Evolutionary conservation across 1,140 invertebrate species (phyloP).

Genomic region (Meteorus sp.): DNA sequence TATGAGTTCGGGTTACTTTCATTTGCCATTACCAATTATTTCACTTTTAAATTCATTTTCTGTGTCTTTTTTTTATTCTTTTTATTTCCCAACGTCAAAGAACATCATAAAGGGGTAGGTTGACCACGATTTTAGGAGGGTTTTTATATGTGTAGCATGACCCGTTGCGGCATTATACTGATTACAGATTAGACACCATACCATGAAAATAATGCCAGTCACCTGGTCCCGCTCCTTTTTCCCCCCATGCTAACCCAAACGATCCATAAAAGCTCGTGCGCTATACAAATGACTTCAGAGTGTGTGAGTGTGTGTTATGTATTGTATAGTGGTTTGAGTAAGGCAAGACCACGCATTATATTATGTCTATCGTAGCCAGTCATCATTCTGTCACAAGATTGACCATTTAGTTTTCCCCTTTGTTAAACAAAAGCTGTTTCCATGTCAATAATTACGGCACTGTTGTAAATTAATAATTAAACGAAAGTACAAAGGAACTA

Average conservation of each 20-base stretch:
- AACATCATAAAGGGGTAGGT: conserved; percentile 6
- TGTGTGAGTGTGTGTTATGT: too few relatives aligned
- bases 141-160: conserved; percentile 38
- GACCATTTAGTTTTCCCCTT: conserved; percentile 1
- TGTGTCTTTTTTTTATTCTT: background rate
- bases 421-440: conserved; percentile 24
- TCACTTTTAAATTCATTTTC: background rate
- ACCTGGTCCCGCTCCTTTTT: conserved; percentile 29
- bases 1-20: too few relatives aligned
- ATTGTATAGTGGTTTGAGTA: conserved; percentile 16
- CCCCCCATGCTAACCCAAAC: conserved; percentile 20
- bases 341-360: conserved; percentile 11
- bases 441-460: conserved; percentile 13
- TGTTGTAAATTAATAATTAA: conserved; percentile 4
- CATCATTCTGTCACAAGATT: conserved; percentile 25
- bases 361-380: conserved; percentile 22
- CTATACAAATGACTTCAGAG: too few relatives aligned
- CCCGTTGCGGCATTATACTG: conserved; percentile 40
- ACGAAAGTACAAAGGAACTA: too few relatives aligned
- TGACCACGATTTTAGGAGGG: conserved; percentile 12
- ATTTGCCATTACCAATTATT: background rate
- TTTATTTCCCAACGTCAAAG: background rate
- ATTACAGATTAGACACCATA: conserved; percentile 43
- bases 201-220: conserved; percentile 41
- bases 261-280: conserved; percentile 13